These are phyloP conservation scores for Pandemis corylana DNA, from an alignment of 2,888 invertebrate genomes.

Conservation along the genomic window DNA sequence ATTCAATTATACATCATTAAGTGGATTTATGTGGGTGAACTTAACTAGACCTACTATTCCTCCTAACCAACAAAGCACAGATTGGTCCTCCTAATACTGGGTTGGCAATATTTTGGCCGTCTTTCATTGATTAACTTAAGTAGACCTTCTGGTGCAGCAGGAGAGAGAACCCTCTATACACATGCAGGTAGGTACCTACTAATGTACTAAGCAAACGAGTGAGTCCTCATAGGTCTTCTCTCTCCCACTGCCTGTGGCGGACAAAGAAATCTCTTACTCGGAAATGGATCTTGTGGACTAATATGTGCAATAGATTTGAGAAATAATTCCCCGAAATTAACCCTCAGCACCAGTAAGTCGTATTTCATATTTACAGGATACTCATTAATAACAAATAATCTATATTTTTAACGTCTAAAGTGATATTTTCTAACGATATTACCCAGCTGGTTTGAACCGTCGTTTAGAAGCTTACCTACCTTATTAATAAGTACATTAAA, in stretches of 20 bases:
- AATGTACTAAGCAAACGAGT: too few species aligned
- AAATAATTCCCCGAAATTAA: conserved; percentile 45
- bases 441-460: conserved; percentile 61
- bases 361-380: conserved; percentile 38
- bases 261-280: conserved; percentile 50
- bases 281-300: conserved; percentile 34
- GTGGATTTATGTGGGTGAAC: too few species aligned
- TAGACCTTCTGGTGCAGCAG: background rate
- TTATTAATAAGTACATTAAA: conserved; percentile 65
- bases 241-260: background rate
- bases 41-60: too few species aligned
- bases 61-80: background rate
- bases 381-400: conserved; percentile 44
- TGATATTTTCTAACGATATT: conserved; percentile 79
- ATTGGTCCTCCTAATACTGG: background rate
- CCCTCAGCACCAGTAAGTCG: conserved; percentile 60
- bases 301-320: conserved; percentile 37
- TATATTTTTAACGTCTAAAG: conserved; percentile 77
- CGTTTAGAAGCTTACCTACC: conserved; percentile 62
- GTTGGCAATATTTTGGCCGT: background rate
- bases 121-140: background rate
- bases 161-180: background rate
- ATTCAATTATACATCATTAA: too few species aligned
- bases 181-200: too few species aligned
- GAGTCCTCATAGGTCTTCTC: background rate